Conservation (phyloP, 2,888 invertebrate species). For the Diaphora mendica region DNA sequence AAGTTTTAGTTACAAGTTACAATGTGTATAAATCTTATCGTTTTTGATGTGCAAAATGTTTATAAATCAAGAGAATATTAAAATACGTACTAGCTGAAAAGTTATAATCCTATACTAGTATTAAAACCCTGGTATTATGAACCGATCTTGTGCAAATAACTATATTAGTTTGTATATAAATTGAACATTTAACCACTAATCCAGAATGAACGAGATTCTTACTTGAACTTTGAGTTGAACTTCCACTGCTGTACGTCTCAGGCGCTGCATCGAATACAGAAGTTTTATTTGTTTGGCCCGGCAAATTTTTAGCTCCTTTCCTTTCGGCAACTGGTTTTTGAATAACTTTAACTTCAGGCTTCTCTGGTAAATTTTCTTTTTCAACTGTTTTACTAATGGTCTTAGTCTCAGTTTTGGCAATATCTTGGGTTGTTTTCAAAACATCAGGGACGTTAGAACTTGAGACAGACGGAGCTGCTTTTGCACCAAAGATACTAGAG, state of each 20-base stretch:
- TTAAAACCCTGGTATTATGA: neutral
- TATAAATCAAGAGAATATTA: neutral
- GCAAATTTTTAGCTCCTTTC: constrained; percentile 63
- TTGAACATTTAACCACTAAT: neutral
- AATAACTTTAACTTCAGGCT: constrained; percentile 48
- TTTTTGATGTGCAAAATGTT: neutral
- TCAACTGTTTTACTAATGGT: constrained; percentile 53
- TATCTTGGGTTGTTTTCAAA: constrained; percentile 57
- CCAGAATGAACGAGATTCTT: constrained; percentile 32
- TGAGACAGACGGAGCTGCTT: constrained; percentile 53
- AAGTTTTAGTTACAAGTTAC: neutral
- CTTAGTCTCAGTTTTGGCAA: constrained; percentile 55
- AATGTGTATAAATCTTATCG: neutral
- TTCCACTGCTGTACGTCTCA: constrained; percentile 46
- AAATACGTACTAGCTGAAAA: neutral
- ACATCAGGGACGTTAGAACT: constrained; percentile 62
- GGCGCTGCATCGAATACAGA: constrained; percentile 40
- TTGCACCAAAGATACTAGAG: constrained; percentile 66
- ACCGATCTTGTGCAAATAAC: neutral
- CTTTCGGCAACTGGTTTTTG: constrained; percentile 47
- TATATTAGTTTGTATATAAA: neutral
- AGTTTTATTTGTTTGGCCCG: constrained; percentile 52
- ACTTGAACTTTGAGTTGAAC: constrained; percentile 45
- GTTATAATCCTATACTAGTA: neutral
- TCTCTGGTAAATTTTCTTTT: constrained; percentile 67